phyloP scores from a whole-genome alignment of 1,140 invertebrate genomes.

The Diprion similis region DNA sequence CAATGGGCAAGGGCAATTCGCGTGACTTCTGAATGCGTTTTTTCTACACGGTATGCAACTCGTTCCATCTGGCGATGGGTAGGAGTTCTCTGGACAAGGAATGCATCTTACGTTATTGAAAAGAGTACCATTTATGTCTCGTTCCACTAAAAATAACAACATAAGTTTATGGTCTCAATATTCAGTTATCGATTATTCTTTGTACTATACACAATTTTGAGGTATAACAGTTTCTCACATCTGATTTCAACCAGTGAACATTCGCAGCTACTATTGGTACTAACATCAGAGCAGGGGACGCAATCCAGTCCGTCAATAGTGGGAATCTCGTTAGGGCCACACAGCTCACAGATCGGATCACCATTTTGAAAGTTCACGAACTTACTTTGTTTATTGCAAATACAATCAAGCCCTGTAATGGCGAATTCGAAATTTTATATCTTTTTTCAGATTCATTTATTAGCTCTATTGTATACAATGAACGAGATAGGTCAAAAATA shows the following conservation, averaged over 20 bases:
- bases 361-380: constrained; percentile 38
- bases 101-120: constrained; percentile 52
- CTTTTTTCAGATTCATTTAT: neutral
- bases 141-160: constrained; percentile 50
- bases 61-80: constrained; percentile 49
- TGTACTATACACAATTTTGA: constrained; percentile 19
- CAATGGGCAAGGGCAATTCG: constrained; percentile 42
- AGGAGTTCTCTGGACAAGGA: constrained; percentile 55
- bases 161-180: constrained; percentile 13
- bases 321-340: constrained; percentile 40
- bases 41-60: constrained; percentile 57
- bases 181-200: constrained; percentile 9
- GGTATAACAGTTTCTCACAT: constrained; percentile 39
- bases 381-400: constrained; percentile 48
- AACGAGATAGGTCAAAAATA: constrained; percentile 9
- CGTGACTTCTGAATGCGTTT: constrained; percentile 33
- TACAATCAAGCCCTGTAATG: constrained; percentile 41
- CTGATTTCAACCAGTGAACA: constrained; percentile 50
- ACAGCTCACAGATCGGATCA: constrained; percentile 43
- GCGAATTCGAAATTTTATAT: constrained; percentile 2
- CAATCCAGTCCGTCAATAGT: constrained; percentile 52
- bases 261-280: constrained; percentile 38
- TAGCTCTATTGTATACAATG: no score
- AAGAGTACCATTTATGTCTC: constrained; percentile 52
- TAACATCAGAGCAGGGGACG: constrained; percentile 43